Conservation (phyloP, 2,888 invertebrate species). For the Actias luna region DNA sequence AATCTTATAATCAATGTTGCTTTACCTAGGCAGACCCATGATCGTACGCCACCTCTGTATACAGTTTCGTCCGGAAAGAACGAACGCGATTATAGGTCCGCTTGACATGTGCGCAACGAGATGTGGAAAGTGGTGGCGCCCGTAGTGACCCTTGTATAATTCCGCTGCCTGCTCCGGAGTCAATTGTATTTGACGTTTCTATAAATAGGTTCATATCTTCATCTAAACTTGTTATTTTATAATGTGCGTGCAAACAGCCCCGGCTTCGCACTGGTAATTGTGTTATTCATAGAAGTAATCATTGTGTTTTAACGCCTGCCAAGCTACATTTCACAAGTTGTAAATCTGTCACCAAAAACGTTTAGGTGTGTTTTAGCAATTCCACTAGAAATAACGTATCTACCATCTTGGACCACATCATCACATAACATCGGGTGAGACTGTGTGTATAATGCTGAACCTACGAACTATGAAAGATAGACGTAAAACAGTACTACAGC, state of each 20-base stretch:
- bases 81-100: constrained; percentile 87
- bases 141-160: constrained; percentile 89
- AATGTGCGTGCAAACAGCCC: neutral
- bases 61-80: constrained; percentile 86
- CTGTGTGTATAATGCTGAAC: too few relatives aligned
- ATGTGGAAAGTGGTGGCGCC: constrained; percentile 87
- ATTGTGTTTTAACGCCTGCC: too few relatives aligned
- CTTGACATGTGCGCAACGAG: constrained; percentile 91
- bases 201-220: constrained; percentile 24
- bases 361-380: too few relatives aligned
- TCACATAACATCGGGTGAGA: too few relatives aligned
- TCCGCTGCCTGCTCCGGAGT: constrained; percentile 94
- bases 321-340: too few relatives aligned
- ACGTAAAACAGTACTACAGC: too few relatives aligned
- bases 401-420: too few relatives aligned
- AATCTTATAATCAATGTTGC: neutral
- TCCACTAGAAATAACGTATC: too few relatives aligned
- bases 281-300: too few relatives aligned
- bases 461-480: too few relatives aligned
- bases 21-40: constrained; percentile 85
- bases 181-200: constrained; percentile 86
- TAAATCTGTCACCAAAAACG: too few relatives aligned
- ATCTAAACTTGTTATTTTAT: neutral
- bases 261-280: too few relatives aligned
- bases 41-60: constrained; percentile 87